A percentile compares a stretch with the other conserved stretches of the same genome.
These are phyloP conservation scores for Drosophila santomea DNA, from an alignment of 1,140 invertebrate genomes.

Conservation along the genomic window DNA sequence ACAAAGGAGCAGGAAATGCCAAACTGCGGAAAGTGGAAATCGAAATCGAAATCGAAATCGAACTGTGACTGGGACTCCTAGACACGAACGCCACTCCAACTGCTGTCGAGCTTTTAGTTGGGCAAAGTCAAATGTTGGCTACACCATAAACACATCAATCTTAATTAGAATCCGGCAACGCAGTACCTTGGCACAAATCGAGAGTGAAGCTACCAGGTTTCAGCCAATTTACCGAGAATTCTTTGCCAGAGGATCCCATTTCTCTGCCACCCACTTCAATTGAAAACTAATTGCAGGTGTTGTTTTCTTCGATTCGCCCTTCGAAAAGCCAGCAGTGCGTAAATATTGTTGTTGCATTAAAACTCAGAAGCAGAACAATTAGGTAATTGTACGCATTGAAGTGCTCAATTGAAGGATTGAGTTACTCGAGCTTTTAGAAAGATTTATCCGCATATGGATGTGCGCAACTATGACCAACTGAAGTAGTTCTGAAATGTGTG, in stretches of 20 bases:
- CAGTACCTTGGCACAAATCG: conserved; percentile 56
- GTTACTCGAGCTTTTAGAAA: background rate
- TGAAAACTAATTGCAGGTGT: conserved; percentile 73
- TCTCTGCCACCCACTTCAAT: conserved; percentile 43
- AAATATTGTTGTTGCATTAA: conserved; percentile 9
- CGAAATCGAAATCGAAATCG: conserved; percentile 36
- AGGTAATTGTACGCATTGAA: conserved; percentile 12
- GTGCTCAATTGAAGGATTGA: background rate
- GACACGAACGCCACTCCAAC: conserved; percentile 28
- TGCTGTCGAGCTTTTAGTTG: conserved; percentile 9
- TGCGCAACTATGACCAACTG: too few relatives aligned
- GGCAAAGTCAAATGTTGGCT: conserved; percentile 18
- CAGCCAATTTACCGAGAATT: conserved; percentile 16
- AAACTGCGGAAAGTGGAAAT: conserved; percentile 23
- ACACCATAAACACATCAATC: conserved; percentile 74
- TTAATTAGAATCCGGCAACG: conserved; percentile 71
- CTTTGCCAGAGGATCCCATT: conserved; percentile 27
- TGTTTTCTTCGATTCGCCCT: conserved; percentile 46
- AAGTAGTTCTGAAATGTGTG: background rate
- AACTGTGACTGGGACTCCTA: background rate
- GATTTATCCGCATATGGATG: background rate
- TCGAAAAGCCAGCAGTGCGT: conserved; percentile 7
- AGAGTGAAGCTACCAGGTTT: conserved; percentile 36
- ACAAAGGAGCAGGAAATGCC: conserved; percentile 9
- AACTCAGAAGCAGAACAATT: background rate